These are phyloP conservation scores for Choloepus didactylus DNA, from an alignment of 2,797 vertebrate species.

Conservation along the genomic window DNA sequence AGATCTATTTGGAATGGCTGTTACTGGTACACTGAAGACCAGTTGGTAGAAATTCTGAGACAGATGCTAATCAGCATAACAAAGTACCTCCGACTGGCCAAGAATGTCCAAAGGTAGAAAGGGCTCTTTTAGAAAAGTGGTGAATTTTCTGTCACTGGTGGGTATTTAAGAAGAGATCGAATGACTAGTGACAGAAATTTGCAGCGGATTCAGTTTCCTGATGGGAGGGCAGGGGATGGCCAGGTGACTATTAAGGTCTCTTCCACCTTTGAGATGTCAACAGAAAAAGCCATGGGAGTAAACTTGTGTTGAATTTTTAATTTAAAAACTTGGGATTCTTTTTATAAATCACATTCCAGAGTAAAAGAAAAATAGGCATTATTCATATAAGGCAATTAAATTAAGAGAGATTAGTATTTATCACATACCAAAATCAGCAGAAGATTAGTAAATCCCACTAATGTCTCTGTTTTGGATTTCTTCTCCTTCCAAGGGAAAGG, in stretches of 20 bases:
- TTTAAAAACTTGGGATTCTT: background rate
- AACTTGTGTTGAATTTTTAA: background rate
- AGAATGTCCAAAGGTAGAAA: background rate
- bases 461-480: background rate
- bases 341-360: constrained; percentile 22
- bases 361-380: constrained; percentile 19
- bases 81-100: background rate
- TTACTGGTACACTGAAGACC: background rate
- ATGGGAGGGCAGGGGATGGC: background rate
- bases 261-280: background rate
- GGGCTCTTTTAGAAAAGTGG: background rate
- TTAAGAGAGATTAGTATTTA: constrained; percentile 5
- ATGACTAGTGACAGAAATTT: background rate
- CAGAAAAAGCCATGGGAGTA: background rate
- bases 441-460: background rate
- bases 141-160: background rate
- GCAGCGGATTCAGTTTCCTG: background rate
- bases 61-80: background rate
- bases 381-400: background rate
- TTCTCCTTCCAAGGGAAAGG: background rate
- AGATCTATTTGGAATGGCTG: background rate
- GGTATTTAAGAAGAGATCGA: background rate
- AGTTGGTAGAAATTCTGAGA: background rate
- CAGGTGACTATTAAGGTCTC: background rate
- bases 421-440: background rate